Evolutionary conservation across 2,797 vertebrate genomes (phyloP).

Genomic region (Melanotaenia trifasciata): DNA sequence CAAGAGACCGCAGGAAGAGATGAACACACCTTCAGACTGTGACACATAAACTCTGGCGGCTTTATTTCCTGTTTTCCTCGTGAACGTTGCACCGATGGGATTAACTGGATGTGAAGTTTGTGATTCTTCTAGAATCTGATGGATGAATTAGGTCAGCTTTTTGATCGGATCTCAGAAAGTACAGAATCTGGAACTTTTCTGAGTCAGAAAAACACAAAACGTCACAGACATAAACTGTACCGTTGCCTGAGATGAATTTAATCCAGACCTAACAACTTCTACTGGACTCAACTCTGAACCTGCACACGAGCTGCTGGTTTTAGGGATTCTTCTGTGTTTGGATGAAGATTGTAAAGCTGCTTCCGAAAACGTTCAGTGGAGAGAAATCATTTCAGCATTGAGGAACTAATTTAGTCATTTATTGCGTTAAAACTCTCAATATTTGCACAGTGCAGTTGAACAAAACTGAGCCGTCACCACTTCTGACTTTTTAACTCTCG

Average conservation of each 20-base stretch:
- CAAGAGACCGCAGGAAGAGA: background rate
- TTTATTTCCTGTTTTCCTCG: background rate
- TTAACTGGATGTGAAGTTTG: constrained; percentile 1
- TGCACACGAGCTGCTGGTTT: constrained; percentile 1
- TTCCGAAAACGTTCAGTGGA: constrained; percentile 8
- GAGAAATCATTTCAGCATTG: background rate
- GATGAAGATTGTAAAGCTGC: constrained; percentile 1
- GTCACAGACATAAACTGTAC: background rate
- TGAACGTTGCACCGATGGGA: background rate
- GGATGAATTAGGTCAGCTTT: constrained; percentile 7
- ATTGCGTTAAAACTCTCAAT: background rate
- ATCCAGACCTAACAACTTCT: background rate
- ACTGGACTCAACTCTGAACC: constrained; percentile 7
- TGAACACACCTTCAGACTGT: background rate
- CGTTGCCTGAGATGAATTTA: background rate
- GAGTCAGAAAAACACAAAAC: constrained; percentile 3
- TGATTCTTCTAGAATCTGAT: constrained; percentile 23
- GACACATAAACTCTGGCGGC: background rate
- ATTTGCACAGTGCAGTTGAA: constrained; percentile 4
- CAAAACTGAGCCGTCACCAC: background rate
- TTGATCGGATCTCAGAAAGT: constrained; percentile 19
- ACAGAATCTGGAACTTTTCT: constrained; percentile 25
- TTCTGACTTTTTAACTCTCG: background rate
- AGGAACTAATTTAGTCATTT: constrained; percentile 10
- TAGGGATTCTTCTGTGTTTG: background rate